phyloP scores from a whole-genome alignment of 2,888 invertebrate genomes.

The Drosophila leonis region DNA sequence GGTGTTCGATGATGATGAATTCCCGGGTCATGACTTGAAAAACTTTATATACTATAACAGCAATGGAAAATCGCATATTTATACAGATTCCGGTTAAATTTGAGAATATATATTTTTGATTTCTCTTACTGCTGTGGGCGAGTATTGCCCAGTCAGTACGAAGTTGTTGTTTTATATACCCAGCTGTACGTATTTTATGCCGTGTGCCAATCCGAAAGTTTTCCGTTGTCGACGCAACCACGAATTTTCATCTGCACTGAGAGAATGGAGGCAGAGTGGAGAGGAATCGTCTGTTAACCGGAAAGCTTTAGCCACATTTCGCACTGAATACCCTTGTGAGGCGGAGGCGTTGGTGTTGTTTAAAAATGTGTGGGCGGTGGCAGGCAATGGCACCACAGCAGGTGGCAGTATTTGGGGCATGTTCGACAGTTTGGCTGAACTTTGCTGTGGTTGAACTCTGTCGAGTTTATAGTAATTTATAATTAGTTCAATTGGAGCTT shows the following conservation, averaged over 20 bases:
- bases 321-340: conserved; percentile 57
- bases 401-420: conserved; percentile 47
- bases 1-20: not conserved
- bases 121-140: not conserved
- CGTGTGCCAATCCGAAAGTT: conserved; percentile 47
- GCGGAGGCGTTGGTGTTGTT: conserved; percentile 49
- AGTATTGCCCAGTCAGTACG: not conserved
- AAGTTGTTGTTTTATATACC: conserved; percentile 7
- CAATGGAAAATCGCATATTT: no score
- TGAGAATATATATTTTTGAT: not conserved
- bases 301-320: conserved; percentile 77
- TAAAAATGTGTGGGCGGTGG: conserved; percentile 62
- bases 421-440: conserved; percentile 62
- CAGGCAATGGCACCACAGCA: conserved; percentile 41
- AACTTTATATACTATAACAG: not conserved
- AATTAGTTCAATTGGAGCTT: conserved; percentile 65
- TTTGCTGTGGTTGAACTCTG: conserved; percentile 14
- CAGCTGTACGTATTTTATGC: conserved; percentile 45
- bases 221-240: conserved; percentile 40
- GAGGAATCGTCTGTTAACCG: conserved; percentile 51
- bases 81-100: no score
- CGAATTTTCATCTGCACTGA: conserved; percentile 43
- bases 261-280: not conserved
- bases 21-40: not conserved
- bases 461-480: conserved; percentile 67